Percentiles rank a stretch among this genome's conserved stretches.
phyloP scores from a whole-genome alignment of 2,797 vertebrate genomes.

The Lepilemur ruficaudatus region DNA sequence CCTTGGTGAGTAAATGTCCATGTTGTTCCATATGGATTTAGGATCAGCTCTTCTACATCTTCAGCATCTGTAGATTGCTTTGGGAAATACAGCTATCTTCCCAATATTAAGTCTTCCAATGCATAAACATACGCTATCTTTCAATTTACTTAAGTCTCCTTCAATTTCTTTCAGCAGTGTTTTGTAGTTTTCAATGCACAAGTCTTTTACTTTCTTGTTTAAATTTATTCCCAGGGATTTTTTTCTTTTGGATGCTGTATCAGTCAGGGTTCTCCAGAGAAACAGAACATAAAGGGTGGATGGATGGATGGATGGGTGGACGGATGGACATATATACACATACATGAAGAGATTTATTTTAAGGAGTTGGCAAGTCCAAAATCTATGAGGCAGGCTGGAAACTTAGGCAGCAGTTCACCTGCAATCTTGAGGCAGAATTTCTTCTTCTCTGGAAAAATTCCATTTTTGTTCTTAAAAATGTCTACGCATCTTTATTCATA shows the following conservation, averaged over 20 bases:
- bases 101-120: neutral
- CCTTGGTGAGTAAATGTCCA: neutral
- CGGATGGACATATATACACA: neutral
- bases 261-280: neutral
- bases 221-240: neutral
- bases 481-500: neutral
- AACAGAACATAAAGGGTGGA: neutral
- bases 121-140: neutral
- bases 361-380: neutral
- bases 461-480: neutral
- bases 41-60: neutral
- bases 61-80: neutral
- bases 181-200: neutral
- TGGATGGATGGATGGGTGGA: neutral
- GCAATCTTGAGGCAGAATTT: neutral
- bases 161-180: conserved; percentile 19
- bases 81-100: neutral
- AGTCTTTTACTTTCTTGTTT: neutral
- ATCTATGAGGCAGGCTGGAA: neutral
- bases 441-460: neutral
- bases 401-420: neutral
- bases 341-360: neutral
- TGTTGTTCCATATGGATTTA: neutral
- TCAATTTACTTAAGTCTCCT: neutral
- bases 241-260: neutral